phyloP scores from a whole-genome alignment of 1,140 invertebrate genomes.

The Harpegnathos saltator region DNA sequence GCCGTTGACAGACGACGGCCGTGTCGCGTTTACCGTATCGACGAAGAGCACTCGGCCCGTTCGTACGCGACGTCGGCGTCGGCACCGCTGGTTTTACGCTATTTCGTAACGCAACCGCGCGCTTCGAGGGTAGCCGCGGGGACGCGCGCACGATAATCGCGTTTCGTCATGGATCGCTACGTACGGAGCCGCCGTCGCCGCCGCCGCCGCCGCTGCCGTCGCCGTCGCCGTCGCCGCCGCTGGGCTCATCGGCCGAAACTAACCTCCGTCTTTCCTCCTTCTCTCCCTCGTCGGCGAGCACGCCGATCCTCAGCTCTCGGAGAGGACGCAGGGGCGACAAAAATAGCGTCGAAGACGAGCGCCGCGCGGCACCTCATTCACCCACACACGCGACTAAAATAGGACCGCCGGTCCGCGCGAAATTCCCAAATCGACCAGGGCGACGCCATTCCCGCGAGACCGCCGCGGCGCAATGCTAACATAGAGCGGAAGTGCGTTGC shows the following conservation, averaged over 20 bases:
- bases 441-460: conserved; percentile 71
- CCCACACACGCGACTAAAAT: conserved; percentile 81
- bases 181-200: conserved; percentile 24
- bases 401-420: conserved; percentile 69
- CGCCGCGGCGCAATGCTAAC: conserved; percentile 36
- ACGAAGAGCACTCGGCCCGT: neutral
- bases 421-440: conserved; percentile 71
- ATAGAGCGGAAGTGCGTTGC: too few species aligned
- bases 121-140: neutral
- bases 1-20: neutral
- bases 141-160: neutral
- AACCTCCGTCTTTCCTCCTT: conserved; percentile 65
- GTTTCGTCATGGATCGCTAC: conserved; percentile 23
- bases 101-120: neutral
- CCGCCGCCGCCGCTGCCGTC: neutral
- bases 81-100: neutral
- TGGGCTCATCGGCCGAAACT: conserved; percentile 67
- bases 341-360: conserved; percentile 74
- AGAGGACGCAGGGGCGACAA: conserved; percentile 62
- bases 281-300: conserved; percentile 31
- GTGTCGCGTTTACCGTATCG: neutral
- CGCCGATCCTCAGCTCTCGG: conserved; percentile 48
- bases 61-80: too few species aligned
- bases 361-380: conserved; percentile 78
- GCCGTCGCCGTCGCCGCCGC: neutral